These are phyloP conservation scores for Cyphomyrmex costatus DNA, from an alignment of 1,140 invertebrate genomes.

Conservation along the genomic window DNA sequence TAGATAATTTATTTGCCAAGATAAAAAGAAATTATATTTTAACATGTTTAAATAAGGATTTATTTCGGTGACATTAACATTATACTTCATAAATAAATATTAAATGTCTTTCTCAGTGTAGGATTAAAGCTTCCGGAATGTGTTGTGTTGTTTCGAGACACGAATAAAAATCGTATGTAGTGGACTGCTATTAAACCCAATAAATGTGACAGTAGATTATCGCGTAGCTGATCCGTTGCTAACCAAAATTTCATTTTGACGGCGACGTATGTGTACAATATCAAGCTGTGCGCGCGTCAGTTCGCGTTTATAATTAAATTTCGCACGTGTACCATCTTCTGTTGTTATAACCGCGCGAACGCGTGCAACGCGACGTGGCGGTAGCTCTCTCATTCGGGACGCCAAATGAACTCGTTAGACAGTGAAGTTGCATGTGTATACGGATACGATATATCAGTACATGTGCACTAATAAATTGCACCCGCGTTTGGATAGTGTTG, in stretches of 20 bases:
- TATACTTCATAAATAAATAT: no score
- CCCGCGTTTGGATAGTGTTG: background rate
- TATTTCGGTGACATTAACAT: no score
- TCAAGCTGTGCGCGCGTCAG: conserved; percentile 18
- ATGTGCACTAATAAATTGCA: conserved; percentile 52
- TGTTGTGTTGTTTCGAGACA: background rate
- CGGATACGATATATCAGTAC: conserved; percentile 49
- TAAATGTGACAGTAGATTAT: conserved; percentile 45
- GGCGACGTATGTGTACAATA: background rate
- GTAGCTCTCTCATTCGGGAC: conserved; percentile 63
- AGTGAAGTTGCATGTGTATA: background rate
- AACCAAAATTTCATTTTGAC: conserved; percentile 55
- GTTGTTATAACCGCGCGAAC: conserved; percentile 13
- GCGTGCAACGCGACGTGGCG: background rate
- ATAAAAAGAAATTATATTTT: no score
- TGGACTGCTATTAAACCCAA: background rate
- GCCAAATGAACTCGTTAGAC: conserved; percentile 67
- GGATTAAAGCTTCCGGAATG: conserved; percentile 1
- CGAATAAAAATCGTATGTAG: background rate
- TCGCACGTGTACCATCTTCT: conserved; percentile 59
- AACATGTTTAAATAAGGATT: no score
- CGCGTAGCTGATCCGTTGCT: conserved; percentile 6
- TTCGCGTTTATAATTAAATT: conserved; percentile 71
- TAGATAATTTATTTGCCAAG: no score
- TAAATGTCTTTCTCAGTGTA: background rate